Evolutionary conservation across 1,140 invertebrate genomes (phyloP).

Genomic region (Teleopsis dalmanni): DNA sequence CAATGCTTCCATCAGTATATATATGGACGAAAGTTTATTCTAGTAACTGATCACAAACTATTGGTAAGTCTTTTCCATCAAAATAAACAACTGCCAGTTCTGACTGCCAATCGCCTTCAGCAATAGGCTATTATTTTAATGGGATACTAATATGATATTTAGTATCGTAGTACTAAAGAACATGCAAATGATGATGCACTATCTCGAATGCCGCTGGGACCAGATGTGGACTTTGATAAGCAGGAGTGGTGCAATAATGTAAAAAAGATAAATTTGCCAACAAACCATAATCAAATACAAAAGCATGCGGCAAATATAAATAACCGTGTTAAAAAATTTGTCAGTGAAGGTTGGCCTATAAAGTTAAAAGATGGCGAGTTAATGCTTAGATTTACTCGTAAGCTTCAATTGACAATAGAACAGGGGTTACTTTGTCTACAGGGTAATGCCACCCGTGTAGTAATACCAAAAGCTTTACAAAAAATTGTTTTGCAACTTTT

Average conservation of each 20-base stretch:
- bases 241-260: neutral
- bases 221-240: neutral
- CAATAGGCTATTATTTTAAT: conserved; percentile 25
- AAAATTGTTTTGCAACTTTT: conserved; percentile 30
- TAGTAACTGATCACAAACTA: conserved; percentile 48
- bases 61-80: conserved; percentile 33
- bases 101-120: conserved; percentile 27
- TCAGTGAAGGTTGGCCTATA: neutral
- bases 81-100: conserved; percentile 20
- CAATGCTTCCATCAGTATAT: no score
- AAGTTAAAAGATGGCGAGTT: no score
- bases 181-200: conserved; percentile 21
- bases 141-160: conserved; percentile 18
- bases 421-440: conserved; percentile 27
- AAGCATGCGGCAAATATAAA: neutral
- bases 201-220: conserved; percentile 17
- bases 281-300: neutral
- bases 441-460: conserved; percentile 15
- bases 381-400: no score
- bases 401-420: neutral
- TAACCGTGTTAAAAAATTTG: neutral
- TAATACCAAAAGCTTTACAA: conserved; percentile 15
- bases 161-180: conserved; percentile 15
- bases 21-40: no score
- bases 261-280: neutral